phyloP scores from a whole-genome alignment of 2,888 invertebrate genomes.

The Oscheius sp. region DNA sequence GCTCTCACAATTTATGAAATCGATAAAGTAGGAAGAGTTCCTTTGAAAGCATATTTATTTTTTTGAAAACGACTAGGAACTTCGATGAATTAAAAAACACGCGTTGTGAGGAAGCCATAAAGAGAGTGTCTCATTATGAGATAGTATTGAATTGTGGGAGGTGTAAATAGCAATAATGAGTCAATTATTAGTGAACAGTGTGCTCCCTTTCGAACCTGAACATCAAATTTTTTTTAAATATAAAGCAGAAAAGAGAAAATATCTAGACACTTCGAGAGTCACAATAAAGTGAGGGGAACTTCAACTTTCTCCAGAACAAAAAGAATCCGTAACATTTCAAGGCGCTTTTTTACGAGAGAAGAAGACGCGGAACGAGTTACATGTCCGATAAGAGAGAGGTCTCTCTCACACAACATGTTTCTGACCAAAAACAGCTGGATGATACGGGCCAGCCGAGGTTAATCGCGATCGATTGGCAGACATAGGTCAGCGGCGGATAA shows the following conservation, averaged over 20 bases:
- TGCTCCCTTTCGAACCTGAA: background rate
- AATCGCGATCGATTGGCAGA: slow-evolving; percentile 25
- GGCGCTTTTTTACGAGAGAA: slow-evolving; percentile 10
- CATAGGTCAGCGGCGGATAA: slow-evolving; percentile 26
- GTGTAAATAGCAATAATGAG: background rate
- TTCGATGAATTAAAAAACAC: too few relatives aligned
- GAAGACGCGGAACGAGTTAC: slow-evolving; percentile 18
- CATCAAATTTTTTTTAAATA: background rate
- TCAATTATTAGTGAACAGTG: background rate
- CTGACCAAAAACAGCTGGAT: slow-evolving; percentile 1
- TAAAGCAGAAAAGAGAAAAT: background rate
- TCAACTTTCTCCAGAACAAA: background rate
- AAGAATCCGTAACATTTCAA: background rate
- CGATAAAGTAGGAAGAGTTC: too few relatives aligned
- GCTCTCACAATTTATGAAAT: too few relatives aligned
- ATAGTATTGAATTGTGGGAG: background rate
- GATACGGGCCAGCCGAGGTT: background rate
- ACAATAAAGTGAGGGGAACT: background rate
- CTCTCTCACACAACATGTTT: too few relatives aligned
- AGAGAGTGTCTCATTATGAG: too few relatives aligned
- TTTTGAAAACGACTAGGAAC: background rate
- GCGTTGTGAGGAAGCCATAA: too few relatives aligned
- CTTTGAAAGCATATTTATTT: slow-evolving; percentile 5
- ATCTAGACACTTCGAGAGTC: background rate
- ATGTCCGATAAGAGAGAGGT: background rate